Evolutionary conservation across 2,888 invertebrate genomes (phyloP).

Genomic region (Gortyna flavago): DNA sequence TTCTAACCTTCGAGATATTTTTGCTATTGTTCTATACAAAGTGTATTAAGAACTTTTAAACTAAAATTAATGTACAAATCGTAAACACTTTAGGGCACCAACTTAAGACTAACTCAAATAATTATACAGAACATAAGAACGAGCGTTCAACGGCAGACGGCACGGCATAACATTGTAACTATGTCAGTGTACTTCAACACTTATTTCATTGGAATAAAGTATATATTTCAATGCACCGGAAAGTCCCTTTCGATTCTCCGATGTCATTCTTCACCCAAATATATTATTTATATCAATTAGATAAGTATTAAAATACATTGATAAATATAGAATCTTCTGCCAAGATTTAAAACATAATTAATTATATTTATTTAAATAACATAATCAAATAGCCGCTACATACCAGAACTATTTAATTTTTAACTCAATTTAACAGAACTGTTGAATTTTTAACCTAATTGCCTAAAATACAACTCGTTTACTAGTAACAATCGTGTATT

Average conservation of each 20-base stretch:
- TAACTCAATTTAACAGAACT: slow-evolving; percentile 13
- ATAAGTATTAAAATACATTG: slow-evolving; percentile 5
- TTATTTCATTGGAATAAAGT: slow-evolving; percentile 15
- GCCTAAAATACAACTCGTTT: slow-evolving; percentile 3
- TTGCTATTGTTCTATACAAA: slow-evolving; percentile 5
- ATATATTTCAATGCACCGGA: neutral
- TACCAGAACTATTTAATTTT: neutral
- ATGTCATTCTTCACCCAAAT: neutral
- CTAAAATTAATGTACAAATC: slow-evolving; percentile 30
- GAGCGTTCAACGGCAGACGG: neutral
- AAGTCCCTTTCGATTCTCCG: neutral
- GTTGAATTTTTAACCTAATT: neutral
- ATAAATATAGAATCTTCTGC: neutral
- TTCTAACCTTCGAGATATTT: neutral
- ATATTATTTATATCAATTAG: slow-evolving; percentile 1
- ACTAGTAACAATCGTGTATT: neutral
- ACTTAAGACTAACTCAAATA: slow-evolving; percentile 1
- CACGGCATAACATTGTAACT: neutral
- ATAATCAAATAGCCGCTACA: slow-evolving; percentile 13
- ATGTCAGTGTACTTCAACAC: slow-evolving; percentile 2
- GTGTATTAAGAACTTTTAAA: slow-evolving; percentile 5
- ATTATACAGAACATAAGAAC: slow-evolving; percentile 1
- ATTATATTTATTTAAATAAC: slow-evolving; percentile 1
- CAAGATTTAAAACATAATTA: slow-evolving; percentile 15
- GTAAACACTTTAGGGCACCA: slow-evolving; percentile 39